Conservation (phyloP, 2,797 vertebrate species). For the Characodon lateralis region DNA sequence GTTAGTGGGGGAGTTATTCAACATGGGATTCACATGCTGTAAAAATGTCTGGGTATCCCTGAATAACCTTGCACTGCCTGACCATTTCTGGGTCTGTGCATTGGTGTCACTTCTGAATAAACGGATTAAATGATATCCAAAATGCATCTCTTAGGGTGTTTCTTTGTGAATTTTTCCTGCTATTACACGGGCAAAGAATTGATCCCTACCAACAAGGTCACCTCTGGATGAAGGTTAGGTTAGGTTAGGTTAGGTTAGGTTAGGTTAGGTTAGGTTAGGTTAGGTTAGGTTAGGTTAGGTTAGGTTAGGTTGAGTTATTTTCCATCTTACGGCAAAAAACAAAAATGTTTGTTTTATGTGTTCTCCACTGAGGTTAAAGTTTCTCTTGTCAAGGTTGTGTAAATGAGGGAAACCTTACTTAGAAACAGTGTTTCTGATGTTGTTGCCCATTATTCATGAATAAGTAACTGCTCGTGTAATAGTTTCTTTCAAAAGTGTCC, state of each 20-base stretch:
- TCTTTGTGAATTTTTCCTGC: neutral
- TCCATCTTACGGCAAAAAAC: constrained; percentile 12
- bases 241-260: no score
- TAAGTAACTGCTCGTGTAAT: constrained; percentile 3
- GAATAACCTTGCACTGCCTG: neutral
- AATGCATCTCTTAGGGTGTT: neutral
- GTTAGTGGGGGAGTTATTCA: constrained; percentile 30
- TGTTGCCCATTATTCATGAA: constrained; percentile 3
- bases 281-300: neutral
- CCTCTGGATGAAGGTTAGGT: neutral
- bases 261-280: no score
- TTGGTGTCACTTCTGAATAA: constrained; percentile 3
- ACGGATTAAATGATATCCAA: neutral
- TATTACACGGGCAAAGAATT: neutral
- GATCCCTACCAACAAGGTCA: neutral
- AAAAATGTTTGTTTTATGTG: constrained; percentile 11
- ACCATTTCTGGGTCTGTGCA: neutral
- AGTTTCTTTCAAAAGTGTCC: constrained; percentile 5
- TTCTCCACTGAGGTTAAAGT: constrained; percentile 22
- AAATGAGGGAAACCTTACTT: constrained; percentile 39
- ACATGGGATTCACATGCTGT: constrained; percentile 11
- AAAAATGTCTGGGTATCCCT: neutral
- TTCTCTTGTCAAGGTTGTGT: constrained; percentile 51
- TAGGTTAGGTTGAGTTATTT: neutral
- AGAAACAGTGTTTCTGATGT: constrained; percentile 31